phyloP scores from a whole-genome alignment of 2,113 vertebrate species.

The Rhea americana region DNA sequence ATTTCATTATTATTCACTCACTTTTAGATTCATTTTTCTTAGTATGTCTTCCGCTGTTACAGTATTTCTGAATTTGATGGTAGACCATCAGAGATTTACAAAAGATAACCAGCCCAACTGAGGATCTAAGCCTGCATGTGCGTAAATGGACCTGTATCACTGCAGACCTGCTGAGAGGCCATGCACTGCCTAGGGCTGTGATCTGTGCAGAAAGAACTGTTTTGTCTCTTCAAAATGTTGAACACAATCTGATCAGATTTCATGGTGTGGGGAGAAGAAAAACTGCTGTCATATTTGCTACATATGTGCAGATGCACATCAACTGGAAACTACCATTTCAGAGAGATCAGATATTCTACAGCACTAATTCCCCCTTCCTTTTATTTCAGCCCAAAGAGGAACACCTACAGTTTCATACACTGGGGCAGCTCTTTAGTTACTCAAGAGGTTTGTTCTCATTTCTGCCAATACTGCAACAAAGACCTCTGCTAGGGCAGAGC shows the following conservation, averaged over 20 bases:
- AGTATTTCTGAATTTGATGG: not conserved
- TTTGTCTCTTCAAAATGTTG: not conserved
- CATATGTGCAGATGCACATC: not conserved
- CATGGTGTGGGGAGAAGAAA: not conserved
- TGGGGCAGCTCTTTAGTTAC: not conserved
- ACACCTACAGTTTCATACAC: not conserved
- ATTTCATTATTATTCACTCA: not conserved
- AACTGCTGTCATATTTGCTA: not conserved
- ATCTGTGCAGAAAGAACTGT: not conserved
- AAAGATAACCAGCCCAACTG: accelerated
- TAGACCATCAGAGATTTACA: not conserved
- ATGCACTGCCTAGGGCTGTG: not conserved
- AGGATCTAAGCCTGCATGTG: not conserved
- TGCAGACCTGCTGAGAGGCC: no score
- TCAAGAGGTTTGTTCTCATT: not conserved
- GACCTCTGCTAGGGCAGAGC: not conserved
- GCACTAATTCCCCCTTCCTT: not conserved
- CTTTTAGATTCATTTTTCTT: not conserved
- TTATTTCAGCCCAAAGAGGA: not conserved
- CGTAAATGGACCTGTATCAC: not conserved
- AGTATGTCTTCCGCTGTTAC: not conserved
- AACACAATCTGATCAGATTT: not conserved
- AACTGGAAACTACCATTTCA: not conserved
- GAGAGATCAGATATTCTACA: not conserved
- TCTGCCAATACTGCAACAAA: not conserved